phyloP scores from a whole-genome alignment of 2,113 vertebrate species.

The Lates calcarifer region DNA sequence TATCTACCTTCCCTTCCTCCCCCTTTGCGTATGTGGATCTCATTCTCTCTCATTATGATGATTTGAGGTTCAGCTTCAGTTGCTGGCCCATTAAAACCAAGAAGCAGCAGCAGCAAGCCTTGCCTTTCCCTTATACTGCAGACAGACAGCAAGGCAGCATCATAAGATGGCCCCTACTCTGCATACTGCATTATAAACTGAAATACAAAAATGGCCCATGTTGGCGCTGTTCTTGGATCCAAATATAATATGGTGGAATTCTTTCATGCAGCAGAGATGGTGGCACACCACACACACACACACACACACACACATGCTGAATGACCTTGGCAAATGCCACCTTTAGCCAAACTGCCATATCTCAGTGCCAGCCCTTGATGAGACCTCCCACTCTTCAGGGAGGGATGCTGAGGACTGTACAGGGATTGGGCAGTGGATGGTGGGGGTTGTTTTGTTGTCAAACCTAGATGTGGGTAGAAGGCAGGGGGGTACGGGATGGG shows the following conservation, averaged over 20 bases:
- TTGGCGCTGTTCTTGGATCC: slow-evolving; percentile 13
- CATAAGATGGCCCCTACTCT: slow-evolving; percentile 75
- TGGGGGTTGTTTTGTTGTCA: slow-evolving; percentile 4
- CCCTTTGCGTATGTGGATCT: slow-evolving; percentile 71
- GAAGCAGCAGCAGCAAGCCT: slow-evolving; percentile 60
- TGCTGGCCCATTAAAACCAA: slow-evolving; percentile 78
- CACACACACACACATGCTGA: slow-evolving; percentile 38
- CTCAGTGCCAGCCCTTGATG: slow-evolving; percentile 59
- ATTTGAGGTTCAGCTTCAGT: slow-evolving; percentile 80
- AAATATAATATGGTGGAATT: slow-evolving; percentile 38
- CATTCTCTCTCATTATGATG: slow-evolving; percentile 81
- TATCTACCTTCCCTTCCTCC: slow-evolving; percentile 52
- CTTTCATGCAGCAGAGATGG: slow-evolving; percentile 32
- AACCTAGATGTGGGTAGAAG: slow-evolving; percentile 23
- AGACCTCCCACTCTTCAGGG: slow-evolving; percentile 59
- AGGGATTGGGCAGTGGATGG: slow-evolving; percentile 41
- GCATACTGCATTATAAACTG: slow-evolving; percentile 60
- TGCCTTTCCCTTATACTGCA: slow-evolving; percentile 62
- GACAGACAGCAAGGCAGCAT: slow-evolving; percentile 58
- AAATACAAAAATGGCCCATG: slow-evolving; percentile 41
- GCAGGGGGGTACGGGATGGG: not conserved
- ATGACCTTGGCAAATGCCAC: slow-evolving; percentile 73
- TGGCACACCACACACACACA: slow-evolving; percentile 13
- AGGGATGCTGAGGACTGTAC: slow-evolving; percentile 37
- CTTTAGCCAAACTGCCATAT: slow-evolving; percentile 50